These are phyloP conservation scores for Labia minor DNA, from an alignment of 2,888 invertebrate genomes.

Conservation along the genomic window DNA sequence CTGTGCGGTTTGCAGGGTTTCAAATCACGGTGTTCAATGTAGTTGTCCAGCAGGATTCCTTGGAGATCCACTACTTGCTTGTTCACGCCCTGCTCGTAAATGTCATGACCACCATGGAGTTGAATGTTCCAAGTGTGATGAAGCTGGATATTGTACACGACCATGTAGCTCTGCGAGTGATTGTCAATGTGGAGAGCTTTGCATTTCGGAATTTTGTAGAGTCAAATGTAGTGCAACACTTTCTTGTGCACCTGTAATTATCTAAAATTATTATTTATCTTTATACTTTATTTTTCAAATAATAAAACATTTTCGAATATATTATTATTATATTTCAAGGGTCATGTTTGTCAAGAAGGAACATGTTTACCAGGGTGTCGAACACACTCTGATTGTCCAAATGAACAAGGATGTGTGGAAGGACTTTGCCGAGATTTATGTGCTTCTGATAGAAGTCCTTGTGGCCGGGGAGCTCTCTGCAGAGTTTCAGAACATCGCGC, in stretches of 20 bases:
- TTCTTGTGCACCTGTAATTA: constrained; percentile 47
- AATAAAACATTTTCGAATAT: constrained; percentile 6
- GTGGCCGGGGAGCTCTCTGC: constrained; percentile 72
- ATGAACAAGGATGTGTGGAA: constrained; percentile 60
- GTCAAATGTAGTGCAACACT: constrained; percentile 51
- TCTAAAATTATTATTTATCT: background rate
- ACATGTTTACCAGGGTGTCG: constrained; percentile 71
- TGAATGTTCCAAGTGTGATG: constrained; percentile 53
- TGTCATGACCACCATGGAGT: constrained; percentile 59
- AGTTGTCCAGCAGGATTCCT: constrained; percentile 70
- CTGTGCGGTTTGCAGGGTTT: constrained; percentile 71
- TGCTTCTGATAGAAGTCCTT: constrained; percentile 49
- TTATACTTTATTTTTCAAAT: constrained; percentile 15
- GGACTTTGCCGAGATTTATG: constrained; percentile 63
- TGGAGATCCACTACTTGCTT: constrained; percentile 71
- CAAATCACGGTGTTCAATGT: constrained; percentile 76
- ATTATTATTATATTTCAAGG: constrained; percentile 39
- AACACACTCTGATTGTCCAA: constrained; percentile 65
- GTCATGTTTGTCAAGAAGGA: constrained; percentile 63
- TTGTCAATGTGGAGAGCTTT: constrained; percentile 74
- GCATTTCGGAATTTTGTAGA: constrained; percentile 60
- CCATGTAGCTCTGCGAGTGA: constrained; percentile 54
- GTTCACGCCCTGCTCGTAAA: constrained; percentile 55
- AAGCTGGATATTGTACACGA: constrained; percentile 63
- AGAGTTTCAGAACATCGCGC: constrained; percentile 68